A percentile compares a stretch with the other conserved stretches of the same genome.
Evolutionary conservation across 2,888 invertebrate genomes (phyloP).

Genomic region (Idaea dimidiata): DNA sequence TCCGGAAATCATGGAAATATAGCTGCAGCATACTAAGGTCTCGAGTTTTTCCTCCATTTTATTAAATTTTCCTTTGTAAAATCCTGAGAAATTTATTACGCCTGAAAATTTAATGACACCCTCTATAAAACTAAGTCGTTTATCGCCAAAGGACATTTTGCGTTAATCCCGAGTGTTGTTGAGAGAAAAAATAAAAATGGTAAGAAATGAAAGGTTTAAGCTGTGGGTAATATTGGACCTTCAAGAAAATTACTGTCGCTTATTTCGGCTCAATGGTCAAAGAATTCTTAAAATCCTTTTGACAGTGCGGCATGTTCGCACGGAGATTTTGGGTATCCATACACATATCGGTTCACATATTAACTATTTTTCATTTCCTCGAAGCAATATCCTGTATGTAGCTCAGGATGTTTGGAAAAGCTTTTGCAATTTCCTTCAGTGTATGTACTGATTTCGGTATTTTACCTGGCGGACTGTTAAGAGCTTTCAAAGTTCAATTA

Average conservation of each 20-base stretch:
- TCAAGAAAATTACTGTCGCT: slow-evolving; percentile 29
- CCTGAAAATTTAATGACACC: neutral
- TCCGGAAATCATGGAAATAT: neutral
- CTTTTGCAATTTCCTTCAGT: slow-evolving; percentile 67
- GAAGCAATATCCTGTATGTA: slow-evolving; percentile 58
- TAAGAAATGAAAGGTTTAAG: slow-evolving; percentile 17
- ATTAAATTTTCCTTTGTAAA: neutral
- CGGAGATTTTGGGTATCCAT: slow-evolving; percentile 22
- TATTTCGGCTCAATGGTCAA: slow-evolving; percentile 29
- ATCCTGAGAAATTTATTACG: neutral
- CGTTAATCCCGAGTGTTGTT: neutral
- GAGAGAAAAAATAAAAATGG: slow-evolving; percentile 11
- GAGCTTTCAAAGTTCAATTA: slow-evolving; percentile 5
- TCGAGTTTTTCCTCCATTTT: neutral
- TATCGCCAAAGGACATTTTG: neutral
- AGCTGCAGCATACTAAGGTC: neutral
- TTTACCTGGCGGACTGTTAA: slow-evolving; percentile 35
- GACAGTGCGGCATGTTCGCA: slow-evolving; percentile 18
- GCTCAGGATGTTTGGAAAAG: slow-evolving; percentile 61
- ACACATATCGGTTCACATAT: slow-evolving; percentile 31
- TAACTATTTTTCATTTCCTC: slow-evolving; percentile 62
- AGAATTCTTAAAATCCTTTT: slow-evolving; percentile 25
- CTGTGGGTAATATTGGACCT: slow-evolving; percentile 23
- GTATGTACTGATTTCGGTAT: slow-evolving; percentile 49
- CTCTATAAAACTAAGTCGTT: neutral